These are phyloP conservation scores for Euclidia mi DNA, from an alignment of 2,888 invertebrate species.

Conservation along the genomic window DNA sequence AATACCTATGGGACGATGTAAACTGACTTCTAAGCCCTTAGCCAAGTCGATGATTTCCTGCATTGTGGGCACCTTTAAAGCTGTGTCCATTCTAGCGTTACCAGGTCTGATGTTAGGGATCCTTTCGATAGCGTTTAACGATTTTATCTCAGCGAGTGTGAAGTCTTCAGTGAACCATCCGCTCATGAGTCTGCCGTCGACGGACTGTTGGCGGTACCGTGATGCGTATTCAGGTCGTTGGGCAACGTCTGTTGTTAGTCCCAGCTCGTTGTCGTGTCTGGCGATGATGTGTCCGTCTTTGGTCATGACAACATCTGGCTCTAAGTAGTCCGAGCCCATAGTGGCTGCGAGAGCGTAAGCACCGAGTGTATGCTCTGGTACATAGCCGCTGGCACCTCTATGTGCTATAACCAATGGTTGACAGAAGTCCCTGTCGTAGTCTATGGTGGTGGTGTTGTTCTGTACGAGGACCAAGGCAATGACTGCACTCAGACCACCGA, in stretches of 20 bases:
- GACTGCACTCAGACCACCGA: constrained; percentile 45
- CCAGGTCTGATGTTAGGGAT: constrained; percentile 79
- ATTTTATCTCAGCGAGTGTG: constrained; percentile 81
- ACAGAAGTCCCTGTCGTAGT: constrained; percentile 70
- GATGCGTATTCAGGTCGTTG: constrained; percentile 74
- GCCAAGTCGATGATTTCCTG: constrained; percentile 83
- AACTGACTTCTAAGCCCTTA: constrained; percentile 75
- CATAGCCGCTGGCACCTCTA: constrained; percentile 83
- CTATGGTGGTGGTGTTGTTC: constrained; percentile 31
- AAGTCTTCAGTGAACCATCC: constrained; percentile 87
- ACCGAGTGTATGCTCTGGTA: constrained; percentile 84
- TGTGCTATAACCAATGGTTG: constrained; percentile 79
- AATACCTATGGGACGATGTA: constrained; percentile 75
- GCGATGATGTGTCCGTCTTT: constrained; percentile 80
- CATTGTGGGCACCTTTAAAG: constrained; percentile 77
- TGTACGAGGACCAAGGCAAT: constrained; percentile 47
- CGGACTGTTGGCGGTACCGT: constrained; percentile 72
- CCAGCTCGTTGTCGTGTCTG: constrained; percentile 82
- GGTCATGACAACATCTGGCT: constrained; percentile 84
- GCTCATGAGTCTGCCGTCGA: constrained; percentile 70
- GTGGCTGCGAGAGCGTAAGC: constrained; percentile 82
- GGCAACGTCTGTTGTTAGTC: constrained; percentile 76
- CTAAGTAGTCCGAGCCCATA: constrained; percentile 84
- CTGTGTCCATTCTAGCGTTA: constrained; percentile 76
- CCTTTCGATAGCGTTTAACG: constrained; percentile 77